Percentiles rank a stretch among this genome's conserved stretches.
Evolutionary conservation across 2,797 vertebrate species (phyloP).

Genomic region (Tarsius wallacei): DNA sequence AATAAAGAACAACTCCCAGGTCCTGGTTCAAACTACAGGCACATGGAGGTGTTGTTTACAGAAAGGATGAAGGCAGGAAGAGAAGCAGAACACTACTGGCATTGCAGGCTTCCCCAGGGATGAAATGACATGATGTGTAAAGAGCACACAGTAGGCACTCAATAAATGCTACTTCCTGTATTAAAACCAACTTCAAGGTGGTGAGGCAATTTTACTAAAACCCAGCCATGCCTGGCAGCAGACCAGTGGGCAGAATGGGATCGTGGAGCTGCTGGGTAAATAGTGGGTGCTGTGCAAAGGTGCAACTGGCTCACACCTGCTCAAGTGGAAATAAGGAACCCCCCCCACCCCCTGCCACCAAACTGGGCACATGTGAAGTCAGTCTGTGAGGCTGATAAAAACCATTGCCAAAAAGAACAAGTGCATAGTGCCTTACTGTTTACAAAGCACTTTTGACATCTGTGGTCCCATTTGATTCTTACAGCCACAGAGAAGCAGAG

Average conservation of each 20-base stretch:
- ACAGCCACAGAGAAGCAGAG: not conserved
- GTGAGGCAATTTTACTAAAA: not conserved
- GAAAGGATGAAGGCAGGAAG: not conserved
- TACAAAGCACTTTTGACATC: not conserved
- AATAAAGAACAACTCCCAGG: not conserved
- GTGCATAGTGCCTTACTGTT: not conserved
- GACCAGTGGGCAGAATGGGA: not conserved
- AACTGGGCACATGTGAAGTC: not conserved
- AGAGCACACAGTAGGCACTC: not conserved
- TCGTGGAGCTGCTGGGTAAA: not conserved
- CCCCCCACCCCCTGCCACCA: not conserved
- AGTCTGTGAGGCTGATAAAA: not conserved
- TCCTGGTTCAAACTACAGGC: not conserved
- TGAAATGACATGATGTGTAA: not conserved
- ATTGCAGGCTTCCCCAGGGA: not conserved
- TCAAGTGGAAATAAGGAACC: not conserved
- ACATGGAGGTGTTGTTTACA: not conserved
- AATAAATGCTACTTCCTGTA: not conserved
- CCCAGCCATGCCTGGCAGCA: not conserved
- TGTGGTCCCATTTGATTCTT: not conserved
- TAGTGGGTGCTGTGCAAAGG: not conserved
- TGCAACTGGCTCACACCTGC: accelerated
- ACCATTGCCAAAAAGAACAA: not conserved
- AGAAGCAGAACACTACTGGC: not conserved
- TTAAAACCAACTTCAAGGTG: not conserved